Conservation (phyloP, 1,140 invertebrate genomes). For the Drosophila nigromelanica region DNA sequence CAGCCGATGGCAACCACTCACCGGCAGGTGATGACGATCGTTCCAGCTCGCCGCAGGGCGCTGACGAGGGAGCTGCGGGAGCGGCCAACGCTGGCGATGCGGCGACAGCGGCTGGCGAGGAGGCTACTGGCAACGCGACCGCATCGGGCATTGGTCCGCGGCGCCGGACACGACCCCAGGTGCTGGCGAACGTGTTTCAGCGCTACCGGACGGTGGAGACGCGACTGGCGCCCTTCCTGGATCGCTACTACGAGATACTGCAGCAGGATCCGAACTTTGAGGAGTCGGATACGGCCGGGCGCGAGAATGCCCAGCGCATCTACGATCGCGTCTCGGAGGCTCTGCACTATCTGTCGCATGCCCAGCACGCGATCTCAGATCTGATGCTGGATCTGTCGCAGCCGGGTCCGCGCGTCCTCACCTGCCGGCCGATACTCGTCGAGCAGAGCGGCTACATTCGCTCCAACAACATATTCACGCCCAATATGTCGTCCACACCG, state of each 20-base stretch:
- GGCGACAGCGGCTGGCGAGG: slow-evolving; percentile 12
- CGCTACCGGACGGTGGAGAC: slow-evolving; percentile 86
- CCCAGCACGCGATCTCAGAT: slow-evolving; percentile 94
- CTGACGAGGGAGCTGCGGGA: background rate
- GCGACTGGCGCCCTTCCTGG: slow-evolving; percentile 87
- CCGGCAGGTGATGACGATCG: slow-evolving; percentile 31
- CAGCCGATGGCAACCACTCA: slow-evolving; percentile 38
- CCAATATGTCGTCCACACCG: slow-evolving; percentile 47
- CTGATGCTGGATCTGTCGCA: slow-evolving; percentile 89
- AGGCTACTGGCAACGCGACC: slow-evolving; percentile 23
- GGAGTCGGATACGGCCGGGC: slow-evolving; percentile 83
- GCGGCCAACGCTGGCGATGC: background rate
- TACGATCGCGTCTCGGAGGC: slow-evolving; percentile 90
- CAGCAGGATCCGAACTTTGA: slow-evolving; percentile 86
- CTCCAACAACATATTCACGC: slow-evolving; percentile 78
- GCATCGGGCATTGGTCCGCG: slow-evolving; percentile 35
- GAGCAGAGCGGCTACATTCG: slow-evolving; percentile 86
- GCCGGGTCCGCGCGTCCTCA: slow-evolving; percentile 88
- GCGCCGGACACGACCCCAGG: slow-evolving; percentile 85
- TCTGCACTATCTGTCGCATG: slow-evolving; percentile 93
- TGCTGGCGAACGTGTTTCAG: slow-evolving; percentile 87
- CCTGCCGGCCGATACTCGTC: slow-evolving; percentile 89
- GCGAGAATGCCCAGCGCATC: slow-evolving; percentile 86
- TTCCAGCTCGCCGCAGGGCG: background rate
- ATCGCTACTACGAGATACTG: slow-evolving; percentile 86